A percentile compares a stretch with the other conserved stretches of the same genome.
These are phyloP conservation scores for Anabas testudineus DNA, from an alignment of 2,797 vertebrate species.

Conservation along the genomic window DNA sequence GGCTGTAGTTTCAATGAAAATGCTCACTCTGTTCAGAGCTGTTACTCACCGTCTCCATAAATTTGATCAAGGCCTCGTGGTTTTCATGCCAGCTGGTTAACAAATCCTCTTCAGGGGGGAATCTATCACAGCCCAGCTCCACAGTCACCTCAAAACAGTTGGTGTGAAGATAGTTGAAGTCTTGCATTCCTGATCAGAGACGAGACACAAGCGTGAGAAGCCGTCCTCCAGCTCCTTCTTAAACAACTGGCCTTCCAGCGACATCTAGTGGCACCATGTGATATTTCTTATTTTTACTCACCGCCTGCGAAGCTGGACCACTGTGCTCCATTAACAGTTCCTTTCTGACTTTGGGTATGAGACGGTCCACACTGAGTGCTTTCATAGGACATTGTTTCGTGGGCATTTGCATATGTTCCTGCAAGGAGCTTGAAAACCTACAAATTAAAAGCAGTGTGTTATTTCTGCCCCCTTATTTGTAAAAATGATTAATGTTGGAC, in stretches of 20 bases:
- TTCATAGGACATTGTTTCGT: conserved; percentile 88
- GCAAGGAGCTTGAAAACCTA: conserved; percentile 93
- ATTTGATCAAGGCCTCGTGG: conserved; percentile 90
- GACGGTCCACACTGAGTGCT: conserved; percentile 88
- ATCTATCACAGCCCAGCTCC: conserved; percentile 94
- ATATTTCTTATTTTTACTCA: conserved; percentile 67
- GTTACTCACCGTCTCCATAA: conserved; percentile 86
- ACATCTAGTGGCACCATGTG: conserved; percentile 47
- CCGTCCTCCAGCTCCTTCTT: not conserved
- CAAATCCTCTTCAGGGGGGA: conserved; percentile 91
- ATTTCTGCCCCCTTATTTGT: conserved; percentile 4
- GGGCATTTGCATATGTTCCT: conserved; percentile 87
- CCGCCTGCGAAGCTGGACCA: conserved; percentile 93
- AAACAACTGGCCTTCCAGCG: conserved; percentile 23
- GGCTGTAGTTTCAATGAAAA: not conserved
- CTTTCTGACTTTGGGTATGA: conserved; percentile 77
- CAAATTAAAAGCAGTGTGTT: conserved; percentile 5
- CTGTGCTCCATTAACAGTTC: conserved; percentile 92
- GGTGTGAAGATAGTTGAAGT: conserved; percentile 98
- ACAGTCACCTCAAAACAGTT: conserved; percentile 97
- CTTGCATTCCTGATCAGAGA: conserved; percentile 90
- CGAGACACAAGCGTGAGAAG: conserved; percentile 6
- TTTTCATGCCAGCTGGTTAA: conserved; percentile 91
- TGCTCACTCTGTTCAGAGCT: not conserved
- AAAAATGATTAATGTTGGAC: too few species aligned